Evolutionary conservation across 92 coral and sea anemone species (phyloP).

Genomic region (Porites cylindrica): DNA sequence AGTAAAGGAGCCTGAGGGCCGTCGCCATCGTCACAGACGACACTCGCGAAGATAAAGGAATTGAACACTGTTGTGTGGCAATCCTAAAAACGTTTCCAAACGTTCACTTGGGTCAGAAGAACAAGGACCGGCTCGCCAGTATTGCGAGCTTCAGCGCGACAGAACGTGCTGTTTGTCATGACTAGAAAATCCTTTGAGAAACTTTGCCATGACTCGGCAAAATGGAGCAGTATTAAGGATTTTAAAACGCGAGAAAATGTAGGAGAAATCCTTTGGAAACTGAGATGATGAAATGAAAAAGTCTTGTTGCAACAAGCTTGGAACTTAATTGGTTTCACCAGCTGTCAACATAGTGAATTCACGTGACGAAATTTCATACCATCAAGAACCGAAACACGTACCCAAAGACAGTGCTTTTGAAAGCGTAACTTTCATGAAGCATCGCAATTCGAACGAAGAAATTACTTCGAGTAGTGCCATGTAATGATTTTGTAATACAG

Average conservation of each 20-base stretch:
- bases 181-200: conserved; percentile 32
- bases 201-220: conserved; percentile 56
- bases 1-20: conserved; percentile 56
- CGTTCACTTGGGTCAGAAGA: not conserved
- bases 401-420: not conserved
- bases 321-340: conserved; percentile 47
- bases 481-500: not conserved
- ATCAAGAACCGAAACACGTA: conserved; percentile 15
- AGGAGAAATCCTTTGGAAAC: not conserved
- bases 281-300: conserved; percentile 39
- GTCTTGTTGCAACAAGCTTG: conserved; percentile 38
- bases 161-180: conserved; percentile 27
- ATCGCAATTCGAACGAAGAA: conserved; percentile 8
- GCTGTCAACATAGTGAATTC: conserved; percentile 16
- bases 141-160: not conserved
- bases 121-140: not conserved
- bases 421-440: conserved; percentile 5
- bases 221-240: conserved; percentile 31
- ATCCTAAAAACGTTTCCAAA: conserved; percentile 5
- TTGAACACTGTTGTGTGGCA: not conserved
- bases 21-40: conserved; percentile 71
- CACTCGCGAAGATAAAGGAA: conserved; percentile 42
- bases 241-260: not conserved
- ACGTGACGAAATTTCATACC: not conserved
- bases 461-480: not conserved